Evolutionary conservation across 2,797 vertebrate genomes (phyloP).

Genomic region (Characodon lateralis): DNA sequence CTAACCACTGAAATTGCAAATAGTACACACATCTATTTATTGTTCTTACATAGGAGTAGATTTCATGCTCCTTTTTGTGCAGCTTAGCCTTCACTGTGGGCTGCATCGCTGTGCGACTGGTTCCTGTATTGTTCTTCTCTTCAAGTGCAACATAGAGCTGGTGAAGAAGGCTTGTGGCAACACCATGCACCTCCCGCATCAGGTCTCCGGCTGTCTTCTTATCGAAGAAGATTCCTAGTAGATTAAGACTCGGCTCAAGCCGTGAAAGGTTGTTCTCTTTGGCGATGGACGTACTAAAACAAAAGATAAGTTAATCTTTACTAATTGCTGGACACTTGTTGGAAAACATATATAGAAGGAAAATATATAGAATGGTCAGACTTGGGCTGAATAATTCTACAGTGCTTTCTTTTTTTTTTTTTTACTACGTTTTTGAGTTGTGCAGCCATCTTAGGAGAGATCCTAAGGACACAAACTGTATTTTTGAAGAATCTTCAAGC

Average conservation of each 20-base stretch:
- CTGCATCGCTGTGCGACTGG: conserved; percentile 77
- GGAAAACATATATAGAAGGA: not conserved
- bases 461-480: too few relatives aligned
- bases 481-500: too few relatives aligned
- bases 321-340: not conserved
- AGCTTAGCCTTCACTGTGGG: conserved; percentile 71
- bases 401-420: too few relatives aligned
- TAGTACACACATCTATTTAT: conserved; percentile 8
- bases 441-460: too few relatives aligned
- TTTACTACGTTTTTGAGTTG: too few relatives aligned
- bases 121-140: conserved; percentile 83
- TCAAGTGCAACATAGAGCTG: conserved; percentile 88
- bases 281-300: conserved; percentile 76
- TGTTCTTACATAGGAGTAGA: conserved; percentile 81
- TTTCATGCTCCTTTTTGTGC: conserved; percentile 77
- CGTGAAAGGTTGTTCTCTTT: conserved; percentile 92
- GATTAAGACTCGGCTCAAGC: conserved; percentile 86
- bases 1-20: not conserved
- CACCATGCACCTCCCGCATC: conserved; percentile 87
- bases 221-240: conserved; percentile 88
- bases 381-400: too few relatives aligned
- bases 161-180: conserved; percentile 87
- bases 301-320: conserved; percentile 1
- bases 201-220: conserved; percentile 82
- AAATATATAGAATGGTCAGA: too few relatives aligned